Evolutionary conservation across 2,797 vertebrate genomes (phyloP).

Genomic region (Rhincodon typus): DNA sequence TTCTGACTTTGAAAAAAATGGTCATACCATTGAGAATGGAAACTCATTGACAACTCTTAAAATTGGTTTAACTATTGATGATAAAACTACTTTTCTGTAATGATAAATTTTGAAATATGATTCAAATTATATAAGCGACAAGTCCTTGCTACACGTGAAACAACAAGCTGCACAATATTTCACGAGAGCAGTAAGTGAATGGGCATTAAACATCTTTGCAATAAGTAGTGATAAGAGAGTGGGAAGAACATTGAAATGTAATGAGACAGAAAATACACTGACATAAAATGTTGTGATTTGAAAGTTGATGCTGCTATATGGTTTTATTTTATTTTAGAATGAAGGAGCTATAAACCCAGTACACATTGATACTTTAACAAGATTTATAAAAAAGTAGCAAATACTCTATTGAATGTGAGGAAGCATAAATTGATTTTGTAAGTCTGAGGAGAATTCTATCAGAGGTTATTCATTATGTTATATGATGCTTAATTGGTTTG

Average conservation of each 20-base stretch:
- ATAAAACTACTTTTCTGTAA: not conserved
- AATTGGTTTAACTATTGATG: not conserved
- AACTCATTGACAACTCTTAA: not conserved
- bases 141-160: not conserved
- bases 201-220: not conserved
- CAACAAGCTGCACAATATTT: not conserved
- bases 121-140: not conserved
- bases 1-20: not conserved
- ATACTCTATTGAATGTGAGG: not conserved
- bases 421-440: not conserved
- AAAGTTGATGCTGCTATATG: not conserved
- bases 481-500: not conserved
- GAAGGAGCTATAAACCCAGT: not conserved
- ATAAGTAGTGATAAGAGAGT: not conserved
- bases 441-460: not conserved
- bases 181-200: not conserved
- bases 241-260: not conserved
- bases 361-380: too few species aligned
- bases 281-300: not conserved
- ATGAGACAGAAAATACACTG: not conserved
- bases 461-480: not conserved
- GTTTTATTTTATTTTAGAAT: not conserved
- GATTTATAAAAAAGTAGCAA: not conserved
- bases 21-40: not conserved
- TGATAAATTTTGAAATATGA: not conserved